Evolutionary conservation across 2,888 invertebrate genomes (phyloP), one percentile per base, ranked within the genome.

Genomic region (Drepana falcataria): DNA sequence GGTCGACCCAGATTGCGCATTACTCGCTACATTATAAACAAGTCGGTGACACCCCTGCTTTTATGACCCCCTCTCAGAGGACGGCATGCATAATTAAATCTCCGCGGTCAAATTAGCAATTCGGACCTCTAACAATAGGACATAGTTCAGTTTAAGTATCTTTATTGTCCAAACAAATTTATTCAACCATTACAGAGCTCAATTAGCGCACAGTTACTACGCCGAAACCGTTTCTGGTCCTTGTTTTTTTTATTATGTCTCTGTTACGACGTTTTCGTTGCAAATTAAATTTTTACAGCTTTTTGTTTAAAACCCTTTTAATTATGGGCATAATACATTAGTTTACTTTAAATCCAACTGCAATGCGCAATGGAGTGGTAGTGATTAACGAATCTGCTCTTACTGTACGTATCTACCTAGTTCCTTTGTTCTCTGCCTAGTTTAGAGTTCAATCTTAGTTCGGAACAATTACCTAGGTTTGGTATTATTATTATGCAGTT

Each of bases 61-160:
- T 87, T 85, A 85, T 82, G 82, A 76, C 79, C 82, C 80, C 81
- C 79, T 75, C 83, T 77, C 79, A 69, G 73, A 77, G 79, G 80
- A 77, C 80, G 81, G 87, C 82, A 88, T 91, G 87, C 89, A 90
- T 91, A 91, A 91, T 91, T 90, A 89, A 90, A 89, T 90, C 86
- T 86, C 79, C 77, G 86, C 85, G 88, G 88, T 86, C 87, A 89
- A 91, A 90, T 89, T 90, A 90, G 87, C 85, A 81, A 85, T 85
- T 89, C 87, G 83, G 82, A 81, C 79, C 81, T 79, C 77, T 71
- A 78, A 84, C 85, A 87, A 86, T 83, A 84, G 85, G 79, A 81
- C 83, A 84, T 85, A 87, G 87, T 89, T 85, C 82, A 85, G 83
- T 83, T 84, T 81, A 83, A 85, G 78, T 81, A 80, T 85, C 85